Evolutionary conservation across 2,888 invertebrate species (phyloP), one percentile per base, ranked within the genome.

Genomic region (Philereme transversata): DNA sequence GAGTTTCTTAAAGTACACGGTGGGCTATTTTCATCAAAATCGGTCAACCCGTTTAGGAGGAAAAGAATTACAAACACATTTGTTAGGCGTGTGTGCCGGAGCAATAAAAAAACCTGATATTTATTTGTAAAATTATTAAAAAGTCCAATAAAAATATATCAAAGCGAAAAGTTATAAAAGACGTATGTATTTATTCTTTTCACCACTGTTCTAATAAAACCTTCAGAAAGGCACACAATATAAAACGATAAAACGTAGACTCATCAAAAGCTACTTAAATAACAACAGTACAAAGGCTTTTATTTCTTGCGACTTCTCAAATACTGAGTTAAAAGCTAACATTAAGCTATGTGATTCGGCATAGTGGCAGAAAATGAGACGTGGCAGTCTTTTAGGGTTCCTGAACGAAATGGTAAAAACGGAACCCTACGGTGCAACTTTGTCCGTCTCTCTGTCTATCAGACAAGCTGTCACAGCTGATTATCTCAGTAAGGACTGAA

Each of bases 141-240:
- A 41, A 6, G 41, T 10, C 8, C 48, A 40, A 48, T 55, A 46
- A 55, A 55, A 41, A 11, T 35, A 43, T 44, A 35, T 56, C 47
- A 56, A 55, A 55, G 10, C 47, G 41, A 22, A 22, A 1, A 22
- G 22, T 55, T 10, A 55, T 55, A 48, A 48, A 55, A 35, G 47
- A 46, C 10, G 22, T 9, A 43, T 35, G 36, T 52, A 52, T 52
- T 52, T 56, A 55, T 49, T 43, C 57, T 46, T 46, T 57, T 51
- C 56, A 57, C 44, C 56, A 46, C 51, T 57, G 48, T 58, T 41
- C 33, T 52, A 58, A 52, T 58, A 52, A 58, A 58, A 58, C 5
- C 5, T 5, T 34, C 43, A 5, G 48, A 58, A 58, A 51, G 43
- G n/a, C 41, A 1, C 43, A 52, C 47, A 58, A 52, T 58, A 48